Conservation (phyloP, 2,113 vertebrate genomes). For the Vicugna pacos region DNA sequence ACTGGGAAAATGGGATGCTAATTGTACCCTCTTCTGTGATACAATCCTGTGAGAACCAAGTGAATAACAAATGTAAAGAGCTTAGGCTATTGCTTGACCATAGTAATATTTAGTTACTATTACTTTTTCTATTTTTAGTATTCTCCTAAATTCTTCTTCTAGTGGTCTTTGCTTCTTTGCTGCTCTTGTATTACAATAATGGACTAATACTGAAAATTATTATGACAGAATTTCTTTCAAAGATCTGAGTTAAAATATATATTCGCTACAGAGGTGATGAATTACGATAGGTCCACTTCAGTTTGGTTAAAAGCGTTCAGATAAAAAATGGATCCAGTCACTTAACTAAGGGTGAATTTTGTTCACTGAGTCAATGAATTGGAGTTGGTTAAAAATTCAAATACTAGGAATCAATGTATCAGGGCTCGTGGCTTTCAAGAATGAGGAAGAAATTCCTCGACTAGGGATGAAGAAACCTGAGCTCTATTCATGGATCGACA, state of each 20-base stretch:
- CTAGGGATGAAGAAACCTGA: not conserved
- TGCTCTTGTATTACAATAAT: not conserved
- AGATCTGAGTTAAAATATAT: conserved; percentile 8
- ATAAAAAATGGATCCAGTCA: not conserved
- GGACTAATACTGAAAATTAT: not conserved
- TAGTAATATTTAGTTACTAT: not conserved
- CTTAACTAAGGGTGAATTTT: not conserved
- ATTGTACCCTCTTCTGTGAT: not conserved
- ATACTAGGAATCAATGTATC: not conserved
- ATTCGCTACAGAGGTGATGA: not conserved
- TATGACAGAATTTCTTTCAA: not conserved
- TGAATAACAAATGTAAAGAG: not conserved
- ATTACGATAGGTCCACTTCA: not conserved
- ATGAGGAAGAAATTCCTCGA: not conserved
- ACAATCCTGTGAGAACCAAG: not conserved
- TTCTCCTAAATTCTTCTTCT: not conserved
- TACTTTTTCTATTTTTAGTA: not conserved
- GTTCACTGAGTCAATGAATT: not conserved
- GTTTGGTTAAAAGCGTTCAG: not conserved
- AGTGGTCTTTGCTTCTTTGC: not conserved
- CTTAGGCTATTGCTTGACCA: not conserved
- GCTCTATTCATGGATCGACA: not conserved
- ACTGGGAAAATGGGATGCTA: not conserved
- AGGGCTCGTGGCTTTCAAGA: not conserved
- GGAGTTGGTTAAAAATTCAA: not conserved